Conservation (phyloP, 2,888 invertebrate genomes). For the Xylocampa areola region DNA sequence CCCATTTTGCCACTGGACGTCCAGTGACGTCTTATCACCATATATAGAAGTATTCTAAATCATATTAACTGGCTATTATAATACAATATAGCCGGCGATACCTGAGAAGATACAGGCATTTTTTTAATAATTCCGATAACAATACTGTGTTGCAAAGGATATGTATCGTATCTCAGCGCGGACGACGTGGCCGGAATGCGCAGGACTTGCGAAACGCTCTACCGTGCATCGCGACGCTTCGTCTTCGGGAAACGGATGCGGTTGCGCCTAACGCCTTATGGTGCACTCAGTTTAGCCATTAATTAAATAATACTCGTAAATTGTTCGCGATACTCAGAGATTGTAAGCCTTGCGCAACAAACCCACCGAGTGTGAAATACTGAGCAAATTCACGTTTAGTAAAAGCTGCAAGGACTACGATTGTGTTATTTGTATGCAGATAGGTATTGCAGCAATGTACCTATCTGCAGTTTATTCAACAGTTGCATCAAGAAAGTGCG, state of each 20-base stretch:
- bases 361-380: slow-evolving; percentile 66
- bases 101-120: too few relatives aligned
- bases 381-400: slow-evolving; percentile 57
- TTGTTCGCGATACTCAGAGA: slow-evolving; percentile 62
- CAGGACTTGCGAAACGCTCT: slow-evolving; percentile 43
- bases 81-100: too few relatives aligned
- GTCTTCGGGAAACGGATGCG: slow-evolving; percentile 80
- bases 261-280: slow-evolving; percentile 64
- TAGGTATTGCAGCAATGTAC: slow-evolving; percentile 36
- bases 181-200: slow-evolving; percentile 59
- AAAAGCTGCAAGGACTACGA: slow-evolving; percentile 55
- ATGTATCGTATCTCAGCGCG: slow-evolving; percentile 28
- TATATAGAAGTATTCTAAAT: too few relatives aligned
- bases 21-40: too few relatives aligned
- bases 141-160: slow-evolving; percentile 35
- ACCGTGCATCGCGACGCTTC: slow-evolving; percentile 37
- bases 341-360: slow-evolving; percentile 65
- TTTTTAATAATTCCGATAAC: slow-evolving; percentile 39
- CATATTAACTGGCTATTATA: too few relatives aligned
- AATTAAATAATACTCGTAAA: slow-evolving; percentile 71
- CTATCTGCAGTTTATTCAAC: slow-evolving; percentile 40
- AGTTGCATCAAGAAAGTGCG: slow-evolving; percentile 24
- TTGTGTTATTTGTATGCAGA: slow-evolving; percentile 55
- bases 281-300: slow-evolving; percentile 60
- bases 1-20: too few relatives aligned